phyloP scores from a whole-genome alignment of 2,888 invertebrate genomes.

The Limnephilus marmoratus region DNA sequence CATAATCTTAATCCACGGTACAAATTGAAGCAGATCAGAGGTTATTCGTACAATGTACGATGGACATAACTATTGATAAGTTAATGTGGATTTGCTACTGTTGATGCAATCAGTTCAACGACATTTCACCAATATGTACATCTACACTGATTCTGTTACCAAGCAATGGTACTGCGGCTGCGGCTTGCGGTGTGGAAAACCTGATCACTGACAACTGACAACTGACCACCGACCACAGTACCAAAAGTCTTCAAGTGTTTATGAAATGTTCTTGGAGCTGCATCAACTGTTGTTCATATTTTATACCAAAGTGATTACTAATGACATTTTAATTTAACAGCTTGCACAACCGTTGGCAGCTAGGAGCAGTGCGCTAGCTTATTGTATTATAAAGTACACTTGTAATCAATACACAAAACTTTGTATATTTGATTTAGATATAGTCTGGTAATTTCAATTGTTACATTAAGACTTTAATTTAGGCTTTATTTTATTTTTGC shows the following conservation, averaged over 20 bases:
- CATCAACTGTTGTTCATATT: constrained; percentile 64
- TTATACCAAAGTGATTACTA: constrained; percentile 67
- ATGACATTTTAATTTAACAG: constrained; percentile 64
- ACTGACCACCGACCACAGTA: constrained; percentile 57
- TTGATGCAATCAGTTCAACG: constrained; percentile 49
- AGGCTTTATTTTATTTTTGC: constrained; percentile 52
- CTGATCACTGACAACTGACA: constrained; percentile 59
- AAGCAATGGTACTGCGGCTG: neutral
- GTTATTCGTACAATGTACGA: constrained; percentile 56
- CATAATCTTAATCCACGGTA: constrained; percentile 65
- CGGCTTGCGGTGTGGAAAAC: constrained; percentile 49
- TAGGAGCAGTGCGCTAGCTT: constrained; percentile 62
- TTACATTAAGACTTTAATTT: constrained; percentile 53
- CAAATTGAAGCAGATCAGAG: constrained; percentile 65
- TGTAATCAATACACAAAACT: constrained; percentile 55
- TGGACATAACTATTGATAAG: constrained; percentile 15
- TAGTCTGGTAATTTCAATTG: constrained; percentile 57
- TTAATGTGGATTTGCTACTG: constrained; percentile 58
- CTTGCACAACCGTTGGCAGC: constrained; percentile 64
- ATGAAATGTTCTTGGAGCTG: constrained; percentile 61
- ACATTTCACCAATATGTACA: constrained; percentile 52
- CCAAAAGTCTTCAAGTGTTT: constrained; percentile 55
- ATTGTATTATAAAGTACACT: constrained; percentile 57
- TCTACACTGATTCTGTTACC: constrained; percentile 60
- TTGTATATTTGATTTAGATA: constrained; percentile 62